Evolutionary conservation across 2,888 invertebrate species (phyloP).

Genomic region (Chrysolina americana): DNA sequence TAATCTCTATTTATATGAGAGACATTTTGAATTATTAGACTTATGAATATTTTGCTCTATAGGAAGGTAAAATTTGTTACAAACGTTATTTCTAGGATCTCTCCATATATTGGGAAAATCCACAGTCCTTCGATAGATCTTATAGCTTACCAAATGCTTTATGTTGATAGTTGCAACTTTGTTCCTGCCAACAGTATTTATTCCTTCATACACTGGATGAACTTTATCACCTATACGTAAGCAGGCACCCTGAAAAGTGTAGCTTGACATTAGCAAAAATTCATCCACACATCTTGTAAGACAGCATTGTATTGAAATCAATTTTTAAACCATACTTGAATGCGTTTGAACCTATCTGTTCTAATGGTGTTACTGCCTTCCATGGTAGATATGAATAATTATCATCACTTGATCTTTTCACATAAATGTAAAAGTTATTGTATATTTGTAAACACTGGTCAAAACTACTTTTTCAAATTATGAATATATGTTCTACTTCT

Average conservation of each 20-base stretch:
- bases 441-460: too few relatives aligned
- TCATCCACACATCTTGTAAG: too few relatives aligned
- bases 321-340: not conserved
- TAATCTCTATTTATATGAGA: too few relatives aligned
- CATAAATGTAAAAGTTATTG: too few relatives aligned
- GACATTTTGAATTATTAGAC: too few relatives aligned
- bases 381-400: not conserved
- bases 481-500: not conserved
- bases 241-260: slow-evolving; percentile 46
- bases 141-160: slow-evolving; percentile 60
- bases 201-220: slow-evolving; percentile 57
- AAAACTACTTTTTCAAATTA: not conserved
- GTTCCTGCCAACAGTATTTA: slow-evolving; percentile 65
- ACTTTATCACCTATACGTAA: slow-evolving; percentile 43
- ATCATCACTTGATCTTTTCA: not conserved
- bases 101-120: too few relatives aligned
- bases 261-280: too few relatives aligned
- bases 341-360: not conserved
- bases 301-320: too few relatives aligned
- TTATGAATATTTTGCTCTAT: too few relatives aligned
- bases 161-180: slow-evolving; percentile 61
- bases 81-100: too few relatives aligned
- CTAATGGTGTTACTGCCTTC: not conserved
- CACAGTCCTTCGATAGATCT: not conserved
- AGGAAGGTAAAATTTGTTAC: too few relatives aligned